Percentiles rank a stretch among this genome's conserved stretches.
Conservation (phyloP, 2,888 invertebrate species). For the Ctena decussata region DNA sequence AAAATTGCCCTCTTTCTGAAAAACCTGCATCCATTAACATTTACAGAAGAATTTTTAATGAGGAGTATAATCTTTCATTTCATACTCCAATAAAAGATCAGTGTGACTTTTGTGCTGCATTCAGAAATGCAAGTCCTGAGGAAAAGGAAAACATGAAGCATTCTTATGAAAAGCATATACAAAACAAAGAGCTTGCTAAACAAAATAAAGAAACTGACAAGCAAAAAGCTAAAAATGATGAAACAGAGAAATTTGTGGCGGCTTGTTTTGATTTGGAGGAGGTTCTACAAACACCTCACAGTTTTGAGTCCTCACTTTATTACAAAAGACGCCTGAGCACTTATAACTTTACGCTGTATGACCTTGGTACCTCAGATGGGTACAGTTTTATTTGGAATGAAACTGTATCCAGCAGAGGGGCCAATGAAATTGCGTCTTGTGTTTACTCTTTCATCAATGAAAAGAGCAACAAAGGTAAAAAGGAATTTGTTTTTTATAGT, state of each 20-base stretch:
- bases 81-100: slow-evolving; percentile 2
- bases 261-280: slow-evolving; percentile 52
- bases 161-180: slow-evolving; percentile 29
- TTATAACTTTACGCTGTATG: slow-evolving; percentile 47
- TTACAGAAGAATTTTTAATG: too few relatives aligned
- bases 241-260: slow-evolving; percentile 7
- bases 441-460: slow-evolving; percentile 29
- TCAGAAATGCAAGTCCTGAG: slow-evolving; percentile 7
- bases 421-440: slow-evolving; percentile 52
- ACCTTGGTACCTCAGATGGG: slow-evolving; percentile 26
- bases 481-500: slow-evolving; percentile 43
- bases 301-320: slow-evolving; percentile 45
- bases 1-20: too few relatives aligned
- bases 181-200: slow-evolving; percentile 28
- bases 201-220: slow-evolving; percentile 42
- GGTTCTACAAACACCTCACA: slow-evolving; percentile 42
- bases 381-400: slow-evolving; percentile 54
- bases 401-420: slow-evolving; percentile 36
- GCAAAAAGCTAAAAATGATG: not conserved
- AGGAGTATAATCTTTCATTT: not conserved
- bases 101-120: slow-evolving; percentile 8
- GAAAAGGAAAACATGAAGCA: not conserved
- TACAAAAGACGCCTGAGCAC: slow-evolving; percentile 42
- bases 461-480: slow-evolving; percentile 23
- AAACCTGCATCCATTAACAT: too few relatives aligned